Evolutionary conservation across 2,888 invertebrate species (phyloP), one percentile per base, ranked within the genome.

Genomic region (Eupeodes luniger): DNA sequence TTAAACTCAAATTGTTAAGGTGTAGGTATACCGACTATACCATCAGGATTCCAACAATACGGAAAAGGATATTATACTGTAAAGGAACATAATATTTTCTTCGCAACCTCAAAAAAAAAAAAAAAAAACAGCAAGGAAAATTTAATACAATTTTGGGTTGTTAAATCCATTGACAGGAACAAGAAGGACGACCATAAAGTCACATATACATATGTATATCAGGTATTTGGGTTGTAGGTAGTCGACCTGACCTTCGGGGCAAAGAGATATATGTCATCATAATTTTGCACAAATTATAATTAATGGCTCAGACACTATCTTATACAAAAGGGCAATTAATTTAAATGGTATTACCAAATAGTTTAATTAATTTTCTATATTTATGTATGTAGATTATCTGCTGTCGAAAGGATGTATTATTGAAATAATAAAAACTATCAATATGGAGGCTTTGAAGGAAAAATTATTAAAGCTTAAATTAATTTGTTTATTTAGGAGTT

Each of bases 321-420:
- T 53, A 40, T 40, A 36, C 11, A 55, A 59, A 66, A 34, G 74
- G 69, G 62, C 55, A 75, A 79, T 82, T 78, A 77, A 82, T 85
- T 76, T 51, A 76, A 61, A 69, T 64, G 69, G 36, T 75, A 27
- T 59, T 53, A 4, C 14, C 16, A 49, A 36, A 67, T 72, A 78
- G 74, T 81, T 86, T 81, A 75, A 86, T 82, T 86, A 70, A 82
- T 82, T 82, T 86, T 77, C 6, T 49, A 16, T 59, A 27, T 27
- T 27, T 27, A 27, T 27, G 27, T 27, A 27, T 27, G 27, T 3
- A 61, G 69, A 72, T 81, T 61, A 76, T 80, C 70, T 59, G 19
- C 51, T 85, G 64, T 53, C 67, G 72, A 49, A 66, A 44, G 64
- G 55, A 34, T 49, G 67, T 66, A 27, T 27, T 27, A 27, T 27